Percentiles rank a stretch among this genome's conserved stretches.
These are phyloP conservation scores for Apostichopus parvimensis DNA, from an alignment of 35 echinoderm and acorn worm genomes.

Conservation along the genomic window DNA sequence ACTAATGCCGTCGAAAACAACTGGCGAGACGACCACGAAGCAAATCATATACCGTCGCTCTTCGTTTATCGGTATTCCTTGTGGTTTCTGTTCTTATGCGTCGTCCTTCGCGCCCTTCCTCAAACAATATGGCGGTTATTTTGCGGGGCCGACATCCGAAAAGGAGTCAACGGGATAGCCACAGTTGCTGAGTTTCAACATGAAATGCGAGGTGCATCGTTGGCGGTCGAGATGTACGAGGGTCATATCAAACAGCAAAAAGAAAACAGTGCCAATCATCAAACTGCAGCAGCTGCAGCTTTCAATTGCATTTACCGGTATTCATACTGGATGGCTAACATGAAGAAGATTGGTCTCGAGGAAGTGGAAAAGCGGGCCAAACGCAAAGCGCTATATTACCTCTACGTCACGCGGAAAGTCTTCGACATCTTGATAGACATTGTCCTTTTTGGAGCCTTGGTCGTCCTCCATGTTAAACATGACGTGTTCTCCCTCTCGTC, in stretches of 20 bases:
- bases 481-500: not conserved
- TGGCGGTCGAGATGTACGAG: not conserved
- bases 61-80: slow-evolving; percentile 25
- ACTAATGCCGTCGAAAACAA: not conserved
- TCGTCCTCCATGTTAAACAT: not conserved
- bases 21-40: not conserved
- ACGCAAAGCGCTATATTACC: not conserved
- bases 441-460: not conserved
- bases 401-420: slow-evolving; percentile 10
- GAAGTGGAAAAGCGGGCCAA: slow-evolving; percentile 3
- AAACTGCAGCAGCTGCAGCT: not conserved
- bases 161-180: not conserved
- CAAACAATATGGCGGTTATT: slow-evolving; percentile 12
- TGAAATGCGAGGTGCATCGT: not conserved
- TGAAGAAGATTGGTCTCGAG: slow-evolving; percentile 12
- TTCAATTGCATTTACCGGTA: not conserved
- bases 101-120: not conserved
- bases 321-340: not conserved
- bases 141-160: slow-evolving; percentile 10
- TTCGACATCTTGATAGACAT: slow-evolving; percentile 14
- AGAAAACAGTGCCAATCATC: not conserved
- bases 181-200: slow-evolving; percentile 43
- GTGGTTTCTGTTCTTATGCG: slow-evolving; percentile 25
- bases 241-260: not conserved
- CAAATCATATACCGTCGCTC: not conserved